These are phyloP conservation scores for Monodelphis domestica DNA, from an alignment of 2,797 vertebrate genomes.

Conservation along the genomic window DNA sequence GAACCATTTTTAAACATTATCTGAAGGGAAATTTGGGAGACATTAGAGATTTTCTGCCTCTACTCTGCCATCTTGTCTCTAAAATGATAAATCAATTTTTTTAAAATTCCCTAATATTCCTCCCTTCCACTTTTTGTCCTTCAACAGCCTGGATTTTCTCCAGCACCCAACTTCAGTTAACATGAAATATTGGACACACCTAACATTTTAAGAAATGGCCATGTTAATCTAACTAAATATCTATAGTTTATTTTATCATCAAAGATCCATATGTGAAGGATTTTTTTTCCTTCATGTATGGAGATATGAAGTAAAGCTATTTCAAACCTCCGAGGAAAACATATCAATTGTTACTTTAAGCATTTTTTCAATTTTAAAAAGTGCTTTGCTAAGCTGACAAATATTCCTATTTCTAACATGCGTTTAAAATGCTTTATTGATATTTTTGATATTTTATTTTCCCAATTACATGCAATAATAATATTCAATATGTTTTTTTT, in stretches of 20 bases:
- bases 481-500: no score
- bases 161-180: not conserved
- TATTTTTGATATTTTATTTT: no score
- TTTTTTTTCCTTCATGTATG: not conserved
- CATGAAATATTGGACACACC: not conserved
- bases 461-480: no score
- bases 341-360: not conserved
- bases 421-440: not conserved
- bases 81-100: no score
- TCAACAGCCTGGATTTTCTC: not conserved
- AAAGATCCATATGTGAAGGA: not conserved
- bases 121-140: not conserved
- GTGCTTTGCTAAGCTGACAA: not conserved
- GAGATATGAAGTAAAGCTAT: not conserved
- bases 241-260: not conserved
- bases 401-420: not conserved
- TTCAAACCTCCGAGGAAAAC: not conserved
- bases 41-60: no score
- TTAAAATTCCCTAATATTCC: not conserved
- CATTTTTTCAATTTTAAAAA: constrained; percentile 12
- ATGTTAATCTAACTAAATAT: not conserved
- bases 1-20: no score
- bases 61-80: no score
- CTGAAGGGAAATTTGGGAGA: no score
- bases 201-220: not conserved